These are phyloP conservation scores for Silurus lanzhouensis DNA, from an alignment of 2,797 vertebrate species.

Conservation along the genomic window DNA sequence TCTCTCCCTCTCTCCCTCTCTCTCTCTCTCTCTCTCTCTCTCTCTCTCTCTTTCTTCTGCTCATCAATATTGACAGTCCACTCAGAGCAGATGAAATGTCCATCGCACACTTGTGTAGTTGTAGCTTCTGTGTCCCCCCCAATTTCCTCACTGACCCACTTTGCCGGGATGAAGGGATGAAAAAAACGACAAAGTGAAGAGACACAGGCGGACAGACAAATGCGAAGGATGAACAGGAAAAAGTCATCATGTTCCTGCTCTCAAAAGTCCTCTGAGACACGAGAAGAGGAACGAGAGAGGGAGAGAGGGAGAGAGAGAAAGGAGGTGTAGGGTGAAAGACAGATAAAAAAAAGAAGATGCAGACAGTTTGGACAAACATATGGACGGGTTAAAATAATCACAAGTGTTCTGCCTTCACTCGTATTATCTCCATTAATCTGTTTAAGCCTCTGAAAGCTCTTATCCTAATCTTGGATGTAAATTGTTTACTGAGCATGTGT, in stretches of 20 bases:
- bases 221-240: slow-evolving; percentile 60
- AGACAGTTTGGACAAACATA: slow-evolving; percentile 53
- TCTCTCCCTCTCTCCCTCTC: no score
- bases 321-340: neutral
- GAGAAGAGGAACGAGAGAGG: neutral
- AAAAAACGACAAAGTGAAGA: slow-evolving; percentile 56
- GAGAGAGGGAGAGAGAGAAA: neutral
- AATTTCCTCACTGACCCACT: slow-evolving; percentile 63
- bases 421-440: slow-evolving; percentile 62
- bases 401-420: slow-evolving; percentile 45
- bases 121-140: slow-evolving; percentile 38
- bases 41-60: neutral
- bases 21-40: neutral
- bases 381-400: slow-evolving; percentile 41
- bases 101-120: neutral
- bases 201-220: slow-evolving; percentile 33
- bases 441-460: slow-evolving; percentile 55
- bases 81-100: slow-evolving; percentile 40
- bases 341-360: slow-evolving; percentile 44
- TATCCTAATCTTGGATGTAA: slow-evolving; percentile 51
- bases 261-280: neutral
- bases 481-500: slow-evolving; percentile 11
- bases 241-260: slow-evolving; percentile 26
- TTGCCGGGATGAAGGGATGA: slow-evolving; percentile 55
- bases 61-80: slow-evolving; percentile 43